Conservation (phyloP, 2,888 invertebrate genomes). For the Tanytarsus gracilentus region DNA sequence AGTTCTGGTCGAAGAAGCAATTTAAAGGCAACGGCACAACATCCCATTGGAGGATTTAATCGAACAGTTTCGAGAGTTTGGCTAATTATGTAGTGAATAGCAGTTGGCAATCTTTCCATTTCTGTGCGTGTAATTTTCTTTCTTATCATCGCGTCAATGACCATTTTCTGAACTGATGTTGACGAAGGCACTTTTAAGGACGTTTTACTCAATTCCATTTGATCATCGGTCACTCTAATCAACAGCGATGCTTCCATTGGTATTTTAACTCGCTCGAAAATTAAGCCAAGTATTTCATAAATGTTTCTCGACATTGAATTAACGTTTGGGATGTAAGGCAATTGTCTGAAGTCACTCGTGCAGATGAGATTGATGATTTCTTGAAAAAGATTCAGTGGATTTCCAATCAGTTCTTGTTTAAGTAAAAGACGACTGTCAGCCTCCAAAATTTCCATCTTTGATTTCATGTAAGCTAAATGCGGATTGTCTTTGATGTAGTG, state of each 20-base stretch:
- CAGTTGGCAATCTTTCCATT: slow-evolving; percentile 58
- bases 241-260: neutral
- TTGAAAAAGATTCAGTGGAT: slow-evolving; percentile 62
- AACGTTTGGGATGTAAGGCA: slow-evolving; percentile 64
- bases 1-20: slow-evolving; percentile 62
- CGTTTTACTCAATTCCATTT: neutral
- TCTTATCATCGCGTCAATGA: slow-evolving; percentile 35
- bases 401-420: slow-evolving; percentile 44
- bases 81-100: slow-evolving; percentile 57
- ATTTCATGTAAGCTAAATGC: slow-evolving; percentile 44
- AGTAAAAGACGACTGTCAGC: slow-evolving; percentile 50
- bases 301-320: slow-evolving; percentile 54
- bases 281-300: slow-evolving; percentile 14
- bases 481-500: slow-evolving; percentile 86
- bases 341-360: slow-evolving; percentile 47
- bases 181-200: neutral
- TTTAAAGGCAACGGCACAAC: slow-evolving; percentile 58
- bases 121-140: slow-evolving; percentile 48
- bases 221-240: neutral
- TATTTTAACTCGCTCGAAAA: slow-evolving; percentile 1
- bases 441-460: slow-evolving; percentile 39
- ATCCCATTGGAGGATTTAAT: slow-evolving; percentile 59
- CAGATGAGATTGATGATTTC: slow-evolving; percentile 59
- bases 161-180: slow-evolving; percentile 8
- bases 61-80: slow-evolving; percentile 61